Conservation (phyloP, 2,113 vertebrate genomes). For the Cricetomys ansorgei region DNA sequence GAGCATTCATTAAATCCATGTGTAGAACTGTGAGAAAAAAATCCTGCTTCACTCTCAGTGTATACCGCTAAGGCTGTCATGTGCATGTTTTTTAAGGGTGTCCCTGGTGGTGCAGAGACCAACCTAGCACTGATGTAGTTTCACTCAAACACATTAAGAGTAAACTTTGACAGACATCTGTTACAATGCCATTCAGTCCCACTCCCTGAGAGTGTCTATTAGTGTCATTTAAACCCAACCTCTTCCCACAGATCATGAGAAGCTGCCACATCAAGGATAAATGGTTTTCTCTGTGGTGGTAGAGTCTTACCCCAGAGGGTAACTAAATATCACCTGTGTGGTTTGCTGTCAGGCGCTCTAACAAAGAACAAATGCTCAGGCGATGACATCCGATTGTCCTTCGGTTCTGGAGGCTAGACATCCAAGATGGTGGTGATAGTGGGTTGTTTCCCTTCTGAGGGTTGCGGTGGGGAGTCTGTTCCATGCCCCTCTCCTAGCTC, state of each 20-base stretch:
- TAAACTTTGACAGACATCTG: neutral
- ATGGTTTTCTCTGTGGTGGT: neutral
- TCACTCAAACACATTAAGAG: neutral
- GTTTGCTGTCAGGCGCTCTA: neutral
- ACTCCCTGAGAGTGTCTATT: neutral
- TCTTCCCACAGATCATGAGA: neutral
- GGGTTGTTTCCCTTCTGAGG: neutral
- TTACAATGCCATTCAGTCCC: neutral
- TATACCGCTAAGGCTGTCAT: neutral
- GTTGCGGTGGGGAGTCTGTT: neutral
- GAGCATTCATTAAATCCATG: neutral
- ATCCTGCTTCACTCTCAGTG: neutral
- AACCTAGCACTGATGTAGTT: neutral
- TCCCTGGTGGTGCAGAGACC: neutral
- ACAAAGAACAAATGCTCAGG: neutral
- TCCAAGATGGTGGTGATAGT: neutral
- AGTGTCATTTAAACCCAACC: neutral
- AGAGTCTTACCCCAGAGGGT: neutral
- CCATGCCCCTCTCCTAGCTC: rapidly evolving
- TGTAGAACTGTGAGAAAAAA: neutral
- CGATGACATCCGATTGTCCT: neutral
- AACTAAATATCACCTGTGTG: neutral
- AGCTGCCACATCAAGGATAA: neutral
- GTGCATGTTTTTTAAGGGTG: neutral
- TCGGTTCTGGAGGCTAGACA: neutral